Evolutionary conservation across 2,797 vertebrate genomes (phyloP), one percentile per base, ranked within the genome.

Genomic region (Vireo griseus): DNA sequence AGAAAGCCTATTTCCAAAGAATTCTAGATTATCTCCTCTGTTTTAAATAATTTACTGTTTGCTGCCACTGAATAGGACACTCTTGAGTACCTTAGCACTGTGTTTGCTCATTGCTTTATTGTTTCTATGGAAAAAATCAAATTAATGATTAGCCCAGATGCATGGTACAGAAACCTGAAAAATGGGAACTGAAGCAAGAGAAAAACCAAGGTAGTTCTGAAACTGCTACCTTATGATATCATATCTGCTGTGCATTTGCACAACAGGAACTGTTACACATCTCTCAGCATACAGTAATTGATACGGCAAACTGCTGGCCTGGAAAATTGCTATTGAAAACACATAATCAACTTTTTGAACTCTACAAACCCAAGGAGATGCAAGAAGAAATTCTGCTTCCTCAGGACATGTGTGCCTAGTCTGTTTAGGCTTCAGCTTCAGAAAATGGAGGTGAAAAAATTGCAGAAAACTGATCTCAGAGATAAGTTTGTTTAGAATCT

Each of bases 241-340:
- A 2, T 54, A 71, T 57, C 66, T 65, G 61, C 68, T 31, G 67
- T 82, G 35, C n/a, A 63, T 88, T 82, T 67, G 50, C 77, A 75
- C 65, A 72, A 28, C 13, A 85, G 61, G 59, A 69, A 35, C 65
- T 54, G n/a, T 40, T 67, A 54, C 76, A 88, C 65, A 65, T 63
- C 35, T 71, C 44, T 45, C 58, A 40, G 51, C 10, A 28, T 22
- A 33, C 40, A 67, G 58, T 65, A 86, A 90, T 63, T 90, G 93
- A 78, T 81, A 72, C 21, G 13, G 69, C 78, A 74, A 94, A 75
- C 73, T 69, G 24, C 15, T 89, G 69, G 78, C 52, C 81, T 96
- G 66, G 92, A 96, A 96, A 97, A 97, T 81, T 92, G 94, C 72
- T 93, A 91, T 39, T 91, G 92, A 91, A 95, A 91, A 94, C 72